A percentile compares a stretch with the other conserved stretches of the same genome.
Evolutionary conservation across 2,113 vertebrate genomes (phyloP).

Genomic region (Zonotrichia leucophrys): DNA sequence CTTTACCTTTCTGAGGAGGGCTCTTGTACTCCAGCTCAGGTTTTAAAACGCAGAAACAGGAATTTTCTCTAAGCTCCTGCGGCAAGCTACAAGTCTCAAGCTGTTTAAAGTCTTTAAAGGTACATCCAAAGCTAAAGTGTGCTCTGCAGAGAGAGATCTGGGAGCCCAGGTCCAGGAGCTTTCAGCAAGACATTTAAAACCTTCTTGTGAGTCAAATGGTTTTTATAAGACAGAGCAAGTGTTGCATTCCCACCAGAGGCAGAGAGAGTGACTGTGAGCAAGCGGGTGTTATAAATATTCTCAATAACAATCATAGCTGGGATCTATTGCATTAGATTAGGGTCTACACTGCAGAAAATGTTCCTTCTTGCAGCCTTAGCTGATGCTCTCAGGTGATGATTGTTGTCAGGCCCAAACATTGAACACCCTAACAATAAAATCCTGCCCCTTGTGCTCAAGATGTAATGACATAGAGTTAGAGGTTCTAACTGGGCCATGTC

Average conservation of each 20-base stretch:
- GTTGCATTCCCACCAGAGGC: fast-evolving
- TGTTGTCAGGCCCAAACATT: background rate
- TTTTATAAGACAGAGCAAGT: background rate
- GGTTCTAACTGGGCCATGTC: background rate
- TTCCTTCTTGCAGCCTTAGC: background rate
- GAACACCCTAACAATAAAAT: background rate
- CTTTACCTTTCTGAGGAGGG: conserved; percentile 60
- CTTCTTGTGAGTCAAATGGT: background rate
- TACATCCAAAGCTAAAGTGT: conserved; percentile 60
- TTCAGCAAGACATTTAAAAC: conserved; percentile 36
- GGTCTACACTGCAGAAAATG: background rate
- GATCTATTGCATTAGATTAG: background rate
- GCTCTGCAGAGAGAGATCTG: conserved; percentile 62
- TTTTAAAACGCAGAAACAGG: conserved; percentile 72
- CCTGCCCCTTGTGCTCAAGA: background rate
- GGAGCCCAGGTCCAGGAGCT: conserved; percentile 39
- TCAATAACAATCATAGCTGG: background rate
- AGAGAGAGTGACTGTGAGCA: fast-evolving
- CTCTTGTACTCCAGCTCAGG: conserved; percentile 66
- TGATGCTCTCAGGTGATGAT: background rate
- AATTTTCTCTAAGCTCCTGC: conserved; percentile 68
- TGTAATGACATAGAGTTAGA: background rate
- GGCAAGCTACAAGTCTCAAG: conserved; percentile 71
- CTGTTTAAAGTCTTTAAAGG: conserved; percentile 78
- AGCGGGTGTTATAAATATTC: background rate